These are phyloP conservation scores for Caenorhabditis sp. DNA, from an alignment of 2,888 invertebrate genomes.

Conservation along the genomic window DNA sequence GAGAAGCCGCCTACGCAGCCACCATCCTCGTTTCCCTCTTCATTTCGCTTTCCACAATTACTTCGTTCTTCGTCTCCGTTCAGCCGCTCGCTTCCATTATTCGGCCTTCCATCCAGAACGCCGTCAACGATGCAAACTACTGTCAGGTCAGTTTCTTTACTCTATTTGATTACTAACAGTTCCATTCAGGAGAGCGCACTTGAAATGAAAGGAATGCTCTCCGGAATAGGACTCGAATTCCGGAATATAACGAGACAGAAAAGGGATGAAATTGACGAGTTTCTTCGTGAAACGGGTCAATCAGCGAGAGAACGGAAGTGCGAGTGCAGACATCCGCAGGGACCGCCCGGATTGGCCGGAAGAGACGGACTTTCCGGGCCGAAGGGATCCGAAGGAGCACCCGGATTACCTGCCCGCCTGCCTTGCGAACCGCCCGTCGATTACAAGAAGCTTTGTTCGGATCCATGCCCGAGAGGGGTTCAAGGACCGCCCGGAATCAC, in stretches of 20 bases:
- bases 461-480: constrained; percentile 74
- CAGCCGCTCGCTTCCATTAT: constrained; percentile 41
- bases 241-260: constrained; percentile 41
- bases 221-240: constrained; percentile 24
- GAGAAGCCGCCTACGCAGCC: constrained; percentile 51
- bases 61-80: constrained; percentile 41
- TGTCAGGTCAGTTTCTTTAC: constrained; percentile 43
- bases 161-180: not conserved
- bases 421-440: constrained; percentile 75
- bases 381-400: constrained; percentile 64
- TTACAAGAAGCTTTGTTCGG: constrained; percentile 71
- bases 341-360: constrained; percentile 73
- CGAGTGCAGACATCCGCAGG: constrained; percentile 70
- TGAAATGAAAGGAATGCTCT: constrained; percentile 41
- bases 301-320: constrained; percentile 24
- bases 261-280: constrained; percentile 57
- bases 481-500: constrained; percentile 71
- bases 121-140: constrained; percentile 42
- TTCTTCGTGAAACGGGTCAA: constrained; percentile 50
- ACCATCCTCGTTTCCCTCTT: constrained; percentile 46
- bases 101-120: constrained; percentile 27
- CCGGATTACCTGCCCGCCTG: constrained; percentile 73
- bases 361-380: constrained; percentile 71
- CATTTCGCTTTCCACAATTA: constrained; percentile 31
- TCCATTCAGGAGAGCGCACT: constrained; percentile 42